Evolutionary conservation across 2,888 invertebrate genomes (phyloP).

Genomic region (Drosophila koepferae): DNA sequence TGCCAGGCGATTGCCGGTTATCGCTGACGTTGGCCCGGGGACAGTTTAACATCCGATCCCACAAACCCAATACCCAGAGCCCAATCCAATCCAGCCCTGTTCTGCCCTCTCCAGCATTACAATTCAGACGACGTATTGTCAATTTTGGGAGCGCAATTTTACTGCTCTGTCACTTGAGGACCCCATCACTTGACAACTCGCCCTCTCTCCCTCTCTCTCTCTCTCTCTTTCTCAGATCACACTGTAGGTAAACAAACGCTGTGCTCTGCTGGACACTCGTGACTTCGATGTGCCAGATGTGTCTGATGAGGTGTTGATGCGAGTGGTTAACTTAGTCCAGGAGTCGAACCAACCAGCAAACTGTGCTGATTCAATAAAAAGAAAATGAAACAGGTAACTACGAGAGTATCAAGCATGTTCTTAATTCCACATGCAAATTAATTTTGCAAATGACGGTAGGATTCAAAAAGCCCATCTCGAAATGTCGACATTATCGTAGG

Average conservation of each 20-base stretch:
- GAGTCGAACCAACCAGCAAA: neutral
- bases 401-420: neutral
- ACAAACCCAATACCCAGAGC: neutral
- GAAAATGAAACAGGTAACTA: neutral
- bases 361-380: neutral
- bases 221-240: constrained; percentile 17
- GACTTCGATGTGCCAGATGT: constrained; percentile 17
- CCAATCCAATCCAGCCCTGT: neutral
- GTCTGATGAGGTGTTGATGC: constrained; percentile 49
- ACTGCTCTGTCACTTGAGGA: constrained; percentile 36
- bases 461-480: neutral
- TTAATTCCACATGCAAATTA: neutral
- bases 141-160: constrained; percentile 55
- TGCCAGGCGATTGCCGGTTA: constrained; percentile 56
- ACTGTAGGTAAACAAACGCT: constrained; percentile 33
- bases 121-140: constrained; percentile 42
- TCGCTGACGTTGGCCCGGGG: constrained; percentile 46
- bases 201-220: constrained; percentile 6
- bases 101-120: constrained; percentile 6
- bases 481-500: neutral
- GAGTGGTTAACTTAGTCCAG: constrained; percentile 12
- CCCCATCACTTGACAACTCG: constrained; percentile 9
- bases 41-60: constrained; percentile 20
- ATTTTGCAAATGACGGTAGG: neutral
- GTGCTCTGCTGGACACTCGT: constrained; percentile 20